phyloP scores from a whole-genome alignment of 2,888 invertebrate genomes.

The Eilema sororculum region DNA sequence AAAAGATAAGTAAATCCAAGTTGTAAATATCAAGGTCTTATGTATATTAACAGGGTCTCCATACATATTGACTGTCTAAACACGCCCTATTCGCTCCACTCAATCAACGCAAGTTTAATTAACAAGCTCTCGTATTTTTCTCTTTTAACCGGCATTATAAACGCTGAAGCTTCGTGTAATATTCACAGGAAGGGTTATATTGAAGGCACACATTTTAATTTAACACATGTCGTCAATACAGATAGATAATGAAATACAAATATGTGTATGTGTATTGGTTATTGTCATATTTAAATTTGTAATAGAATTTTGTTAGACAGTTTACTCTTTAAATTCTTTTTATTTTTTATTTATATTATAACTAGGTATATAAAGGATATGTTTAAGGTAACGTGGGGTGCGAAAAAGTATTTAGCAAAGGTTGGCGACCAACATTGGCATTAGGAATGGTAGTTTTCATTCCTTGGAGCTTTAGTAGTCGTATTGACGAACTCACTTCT shows the following conservation, averaged over 20 bases:
- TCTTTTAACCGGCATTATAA: background rate
- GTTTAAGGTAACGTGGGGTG: background rate
- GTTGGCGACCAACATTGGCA: background rate
- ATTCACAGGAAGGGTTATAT: background rate
- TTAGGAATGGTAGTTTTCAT: background rate
- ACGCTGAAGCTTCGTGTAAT: background rate
- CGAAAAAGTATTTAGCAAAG: background rate
- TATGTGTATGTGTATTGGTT: background rate
- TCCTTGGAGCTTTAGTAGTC: too few species aligned
- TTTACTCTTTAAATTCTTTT: too few species aligned
- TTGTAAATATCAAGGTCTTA: too few species aligned
- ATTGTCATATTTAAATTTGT: too few species aligned
- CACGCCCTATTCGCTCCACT: background rate
- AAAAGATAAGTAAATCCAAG: too few species aligned
- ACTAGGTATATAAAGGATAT: too few species aligned
- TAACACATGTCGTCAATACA: background rate
- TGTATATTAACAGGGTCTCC: too few species aligned
- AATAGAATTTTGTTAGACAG: too few species aligned
- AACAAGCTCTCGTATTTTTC: background rate
- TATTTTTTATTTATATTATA: too few species aligned
- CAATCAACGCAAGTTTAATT: background rate
- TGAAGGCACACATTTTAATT: background rate
- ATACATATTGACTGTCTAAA: too few species aligned
- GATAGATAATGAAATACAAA: constrained; percentile 1
- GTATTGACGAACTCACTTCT: too few species aligned